phyloP scores from a whole-genome alignment of 2,888 invertebrate genomes.

The Leptinotarsa haldemani region DNA sequence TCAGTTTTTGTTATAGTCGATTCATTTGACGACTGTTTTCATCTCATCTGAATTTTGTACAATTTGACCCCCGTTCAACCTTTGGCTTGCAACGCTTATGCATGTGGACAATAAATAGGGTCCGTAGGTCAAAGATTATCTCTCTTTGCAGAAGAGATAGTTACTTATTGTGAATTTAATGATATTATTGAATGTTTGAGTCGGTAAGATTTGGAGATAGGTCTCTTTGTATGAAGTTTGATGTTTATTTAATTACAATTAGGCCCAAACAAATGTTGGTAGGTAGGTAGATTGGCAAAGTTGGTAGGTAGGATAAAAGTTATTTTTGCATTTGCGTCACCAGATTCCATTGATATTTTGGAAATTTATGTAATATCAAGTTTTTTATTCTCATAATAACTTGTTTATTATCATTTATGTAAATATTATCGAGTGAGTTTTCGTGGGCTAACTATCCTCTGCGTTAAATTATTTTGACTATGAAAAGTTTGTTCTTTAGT shows the following conservation, averaged over 20 bases:
- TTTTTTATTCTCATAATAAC: too few species aligned
- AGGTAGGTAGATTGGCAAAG: too few species aligned
- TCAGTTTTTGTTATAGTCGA: too few species aligned
- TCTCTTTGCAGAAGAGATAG: slow-evolving; percentile 19
- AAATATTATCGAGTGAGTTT: too few species aligned
- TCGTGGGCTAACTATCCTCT: too few species aligned
- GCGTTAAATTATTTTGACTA: too few species aligned
- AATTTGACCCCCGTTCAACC: neutral
- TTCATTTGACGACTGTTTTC: neutral
- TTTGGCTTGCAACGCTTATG: slow-evolving; percentile 21
- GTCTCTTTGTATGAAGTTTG: neutral
- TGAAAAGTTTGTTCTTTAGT: too few species aligned
- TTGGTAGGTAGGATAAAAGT: too few species aligned
- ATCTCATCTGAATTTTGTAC: neutral
- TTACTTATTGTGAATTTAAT: slow-evolving; percentile 18
- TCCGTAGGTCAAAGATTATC: slow-evolving; percentile 37
- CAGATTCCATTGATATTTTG: too few species aligned
- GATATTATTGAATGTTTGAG: slow-evolving; percentile 14
- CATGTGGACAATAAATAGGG: slow-evolving; percentile 34
- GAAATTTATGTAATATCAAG: too few species aligned
- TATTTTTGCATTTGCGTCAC: too few species aligned
- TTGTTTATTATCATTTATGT: too few species aligned
- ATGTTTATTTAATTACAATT: neutral
- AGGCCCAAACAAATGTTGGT: neutral
- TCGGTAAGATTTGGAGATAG: slow-evolving; percentile 17